These are phyloP conservation scores for Endomychus coccineus DNA, from an alignment of 2,888 invertebrate species.

Conservation along the genomic window DNA sequence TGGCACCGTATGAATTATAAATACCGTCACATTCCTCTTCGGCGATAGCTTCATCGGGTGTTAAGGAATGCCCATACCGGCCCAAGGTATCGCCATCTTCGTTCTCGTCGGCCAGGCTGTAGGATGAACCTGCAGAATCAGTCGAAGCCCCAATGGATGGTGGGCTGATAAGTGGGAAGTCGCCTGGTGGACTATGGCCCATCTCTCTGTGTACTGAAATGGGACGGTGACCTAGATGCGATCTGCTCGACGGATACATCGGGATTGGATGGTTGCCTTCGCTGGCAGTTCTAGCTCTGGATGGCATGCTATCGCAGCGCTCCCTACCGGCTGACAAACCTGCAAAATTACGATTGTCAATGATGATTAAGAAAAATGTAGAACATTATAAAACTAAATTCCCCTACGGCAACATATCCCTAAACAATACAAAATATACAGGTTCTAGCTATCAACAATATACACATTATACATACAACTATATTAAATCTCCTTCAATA, in stretches of 20 bases:
- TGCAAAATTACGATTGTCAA: conserved; percentile 12
- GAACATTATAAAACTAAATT: no score
- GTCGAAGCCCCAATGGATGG: conserved; percentile 52
- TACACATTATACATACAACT: no score
- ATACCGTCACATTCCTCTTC: conserved; percentile 52
- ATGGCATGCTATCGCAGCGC: conserved; percentile 77
- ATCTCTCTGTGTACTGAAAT: conserved; percentile 8
- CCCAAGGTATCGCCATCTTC: conserved; percentile 25
- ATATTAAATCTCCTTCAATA: no score
- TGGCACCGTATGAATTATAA: conserved; percentile 20
- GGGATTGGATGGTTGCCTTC: conserved; percentile 47
- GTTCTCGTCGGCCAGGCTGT: conserved; percentile 58
- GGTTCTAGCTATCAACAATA: no score
- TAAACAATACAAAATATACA: no score
- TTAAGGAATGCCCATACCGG: conserved; percentile 49
- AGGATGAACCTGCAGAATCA: conserved; percentile 61
- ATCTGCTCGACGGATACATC: conserved; percentile 28
- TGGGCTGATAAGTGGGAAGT: conserved; percentile 55
- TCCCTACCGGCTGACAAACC: conserved; percentile 48
- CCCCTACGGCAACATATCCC: no score
- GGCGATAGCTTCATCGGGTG: conserved; percentile 58
- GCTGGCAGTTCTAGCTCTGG: conserved; percentile 60
- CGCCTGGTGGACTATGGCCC: conserved; percentile 44
- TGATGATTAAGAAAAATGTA: conserved; percentile 2
- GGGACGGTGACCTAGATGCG: conserved; percentile 38